Evolutionary conservation across 2,888 invertebrate genomes (phyloP), one percentile per base, ranked within the genome.

Genomic region (Chrysolina americana): DNA sequence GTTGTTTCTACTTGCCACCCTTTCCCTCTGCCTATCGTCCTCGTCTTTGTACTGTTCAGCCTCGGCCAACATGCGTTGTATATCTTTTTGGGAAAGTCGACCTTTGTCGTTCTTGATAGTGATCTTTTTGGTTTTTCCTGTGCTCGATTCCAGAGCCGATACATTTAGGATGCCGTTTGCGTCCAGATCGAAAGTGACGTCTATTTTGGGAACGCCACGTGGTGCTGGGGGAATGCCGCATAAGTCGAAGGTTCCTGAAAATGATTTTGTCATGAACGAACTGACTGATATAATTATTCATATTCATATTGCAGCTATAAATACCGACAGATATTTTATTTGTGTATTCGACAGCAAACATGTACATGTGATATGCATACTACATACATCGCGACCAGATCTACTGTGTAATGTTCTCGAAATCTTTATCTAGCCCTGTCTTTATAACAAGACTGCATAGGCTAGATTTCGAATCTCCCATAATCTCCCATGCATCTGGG

Each of bases 81-180:
- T 96, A 82, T 96, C 96, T 5, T 92, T 92, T 85, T 95, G 94
- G 19, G 94, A 94, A 68, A 96, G 89, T 8, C 96, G 90, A 0
- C 95, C 95, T 83, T 93, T 94, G 89, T 96, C 95, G 88, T 96
- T 96, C 85, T 94, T 94, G 77, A 96, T 96, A 62, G 93, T 93
- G 77, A 96, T 95, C 84, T 93, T 93, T 87, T 93, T 94, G 75
- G 91, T 92, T 78, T 93, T 93, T 6, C 91, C 91, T 0, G 91
- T 89, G 81, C 90, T 89, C 76, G 86, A 88, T 80, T 92, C 92
- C 78, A 89, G 87, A 5, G 89, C 89, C 1, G 89, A 88, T 5
- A 91, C 89, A 79, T 91, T 91, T 62, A 91, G 41, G 80, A 95
- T 94, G 63, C 94, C 94, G 85, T 95, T 94, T 15, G 94, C 94